Base-by-base conservation (phyloP, 1,140 invertebrate species). In the Eumaeus atala region DNA sequence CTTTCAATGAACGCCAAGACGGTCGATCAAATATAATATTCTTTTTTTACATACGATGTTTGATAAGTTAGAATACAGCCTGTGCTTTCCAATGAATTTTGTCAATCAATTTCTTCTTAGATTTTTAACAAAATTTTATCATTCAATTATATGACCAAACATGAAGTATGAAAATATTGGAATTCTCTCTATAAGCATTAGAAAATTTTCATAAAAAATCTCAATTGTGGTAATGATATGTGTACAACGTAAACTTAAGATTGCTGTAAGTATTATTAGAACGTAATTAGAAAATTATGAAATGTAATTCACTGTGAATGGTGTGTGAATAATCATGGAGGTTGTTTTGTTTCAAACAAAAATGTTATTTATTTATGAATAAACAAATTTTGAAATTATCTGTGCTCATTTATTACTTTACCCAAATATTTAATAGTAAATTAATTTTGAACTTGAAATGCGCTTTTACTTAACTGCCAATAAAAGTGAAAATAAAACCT, bases 331-430 rank as follows among this genome's bases (percentile, higher is more conserved):
- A 81, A 74, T 73, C 72, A 80, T 77, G 75, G 80, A 83, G 81
- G 83, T 87, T 87, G 83, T 87, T 84, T 87, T 84, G 79, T 84
- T 86, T 77, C 77, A 84, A 84, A 83, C 79, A 82, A 84, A 78
- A 86, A 83, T 84, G 80, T 84, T 86, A 86, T 86, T 86, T 86
- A 86, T 86, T 86, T 86, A 86, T 86, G 79, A 86, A 77, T 86
- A 86, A 86, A 86, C 75, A 72, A 84, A 78, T 84, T 86, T 86
- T 86, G 68, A 84, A 84, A 74, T 79, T 79, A 54, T 48, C 52
- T 37, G 53, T 21, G 11, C 35, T 57, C 61, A 63, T 67, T 56
- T 50, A 56, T 60, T 59, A 16, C 49, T 52, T 36, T 33, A 44
- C 37, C n/a, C 11, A 16, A 47, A 40, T 56, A 36, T 9, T 50